Evolutionary conservation across 1,140 invertebrate species (phyloP), one percentile per base, ranked within the genome.

Genomic region (honey bee (Apis mellifera)): DNA sequence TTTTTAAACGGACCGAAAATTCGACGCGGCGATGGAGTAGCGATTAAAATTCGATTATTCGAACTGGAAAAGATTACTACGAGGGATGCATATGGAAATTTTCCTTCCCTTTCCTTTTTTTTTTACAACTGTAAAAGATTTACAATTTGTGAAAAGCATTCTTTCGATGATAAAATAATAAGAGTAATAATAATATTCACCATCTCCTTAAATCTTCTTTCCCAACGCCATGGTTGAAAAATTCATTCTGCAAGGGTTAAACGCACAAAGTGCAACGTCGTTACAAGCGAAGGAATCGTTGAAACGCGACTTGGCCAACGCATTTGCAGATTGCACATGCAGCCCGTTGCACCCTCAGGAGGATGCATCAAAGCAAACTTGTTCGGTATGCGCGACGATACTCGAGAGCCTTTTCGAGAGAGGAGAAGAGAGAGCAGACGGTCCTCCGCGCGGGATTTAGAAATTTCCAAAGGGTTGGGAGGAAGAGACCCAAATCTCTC

Each of bases 281-380:
- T 26, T 26, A 26, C 26, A 26, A 26, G 26, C 26, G n/a, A 23
- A 54, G 54, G 32, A 66, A 68, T 52, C 57, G 64, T 15, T 32
- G 72, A 59, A 72, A 73, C 60, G 26, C 62, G 74, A 32, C 69
- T 68, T 72, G 59, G 50, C 19, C 42, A 42, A 70, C 54, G 76
- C 82, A 73, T 77, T 78, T 79, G 82, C 77, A 79, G 77, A 79
- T 79, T 79, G 75, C 74, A 78, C 74, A 78, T 77, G 19, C 54
- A 68, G 59, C 69, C n/a, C 4, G 82, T 9, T 79, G 54, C 19
- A 54, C 82, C 55, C 68, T 13, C 8, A n/a, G n/a, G 79, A 73
- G 68, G 11, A 60, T 42, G 70, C 77, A 48, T 83, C 82, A 83
- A 83, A 79, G 82, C 68, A 70, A 77, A 83, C 69, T 70, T 83